Base-by-base conservation (phyloP, 1,140 invertebrate genomes). In the Calliopsis andreniformis region DNA sequence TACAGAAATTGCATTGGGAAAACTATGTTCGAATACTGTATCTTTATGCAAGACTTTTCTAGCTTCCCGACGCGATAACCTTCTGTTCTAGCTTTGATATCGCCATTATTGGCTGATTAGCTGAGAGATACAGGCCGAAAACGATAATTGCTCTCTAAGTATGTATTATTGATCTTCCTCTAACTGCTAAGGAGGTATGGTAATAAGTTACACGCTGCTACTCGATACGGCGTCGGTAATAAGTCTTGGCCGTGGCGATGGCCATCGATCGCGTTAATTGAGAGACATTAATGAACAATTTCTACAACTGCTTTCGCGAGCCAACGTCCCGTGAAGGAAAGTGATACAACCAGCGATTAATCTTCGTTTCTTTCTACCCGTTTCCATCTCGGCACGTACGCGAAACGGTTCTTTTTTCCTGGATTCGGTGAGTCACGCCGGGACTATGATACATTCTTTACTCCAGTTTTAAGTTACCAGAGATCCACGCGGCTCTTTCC, bases 131-230 rank as follows among this genome's bases (percentile, higher is more conserved):
- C 25, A 30, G 14, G n/a, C 12, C 10, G 35, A 42, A 67, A n/a
- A 78, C n/a, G 62, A 82, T 82, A 82, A 81, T 78, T 81, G 43
- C 3, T n/a, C 28, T 53, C 42, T 14, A 67, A 67, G 58, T 61
- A 43, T 12, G 58, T 61, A 43, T 12, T 56, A 51, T 77, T 62
- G 79, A 72, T 81, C 76, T 81, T 78, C 43, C 51, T 32, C 14
- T 5, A 30, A 20, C 25, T 49, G 32, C 68, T 73, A 69, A 47
- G 30, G 30, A 76, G 51, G 45, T 62, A 82, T 66, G 79, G 63
- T 82, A 82, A 83, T 78, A 70, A 43, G 53, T 66, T 78, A 45
- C 56, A 59, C 68, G n/a, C 59, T 59, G 53, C 23, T 56, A 45
- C 61, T 68, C 35, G 68, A 53, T 56, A 45, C 20, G 30, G 25